These are phyloP conservation scores for Epiblema foenella DNA, from an alignment of 2,888 invertebrate genomes.

Conservation along the genomic window DNA sequence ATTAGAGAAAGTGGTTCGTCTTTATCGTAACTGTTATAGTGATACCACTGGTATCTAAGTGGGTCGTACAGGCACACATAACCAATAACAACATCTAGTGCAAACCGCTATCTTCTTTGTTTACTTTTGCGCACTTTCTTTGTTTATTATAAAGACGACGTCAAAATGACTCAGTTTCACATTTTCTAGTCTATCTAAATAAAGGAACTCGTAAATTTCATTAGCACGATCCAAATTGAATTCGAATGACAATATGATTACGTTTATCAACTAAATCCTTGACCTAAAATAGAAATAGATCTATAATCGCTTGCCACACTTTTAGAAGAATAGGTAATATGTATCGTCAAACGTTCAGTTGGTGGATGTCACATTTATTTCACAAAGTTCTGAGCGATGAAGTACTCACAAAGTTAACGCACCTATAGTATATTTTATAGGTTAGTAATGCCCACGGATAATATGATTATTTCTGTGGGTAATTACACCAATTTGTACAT, in stretches of 20 bases:
- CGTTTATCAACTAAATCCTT: constrained; percentile 54
- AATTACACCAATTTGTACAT: constrained; percentile 2
- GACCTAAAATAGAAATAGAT: constrained; percentile 58
- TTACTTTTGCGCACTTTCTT: constrained; percentile 48
- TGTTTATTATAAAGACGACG: constrained; percentile 54
- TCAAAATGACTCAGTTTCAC: constrained; percentile 28
- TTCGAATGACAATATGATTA: constrained; percentile 42
- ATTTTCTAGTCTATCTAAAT: constrained; percentile 20
- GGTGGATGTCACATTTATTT: constrained; percentile 3
- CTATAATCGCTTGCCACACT: constrained; percentile 57
- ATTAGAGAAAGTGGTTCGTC: constrained; percentile 72
- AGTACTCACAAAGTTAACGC: neutral
- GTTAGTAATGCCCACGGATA: neutral
- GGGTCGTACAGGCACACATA: constrained; percentile 61
- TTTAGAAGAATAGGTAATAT: constrained; percentile 34
- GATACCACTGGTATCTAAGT: constrained; percentile 77
- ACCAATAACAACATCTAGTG: constrained; percentile 57
- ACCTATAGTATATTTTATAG: neutral
- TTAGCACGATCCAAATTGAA: constrained; percentile 26
- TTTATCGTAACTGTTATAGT: constrained; percentile 67
- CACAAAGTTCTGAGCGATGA: neutral
- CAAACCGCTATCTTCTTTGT: constrained; percentile 65
- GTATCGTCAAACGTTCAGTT: constrained; percentile 25
- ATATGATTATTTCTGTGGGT: neutral
- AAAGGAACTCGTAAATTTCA: constrained; percentile 17